Conservation (phyloP, 2,113 vertebrate species). For the Hassar affinis region DNA sequence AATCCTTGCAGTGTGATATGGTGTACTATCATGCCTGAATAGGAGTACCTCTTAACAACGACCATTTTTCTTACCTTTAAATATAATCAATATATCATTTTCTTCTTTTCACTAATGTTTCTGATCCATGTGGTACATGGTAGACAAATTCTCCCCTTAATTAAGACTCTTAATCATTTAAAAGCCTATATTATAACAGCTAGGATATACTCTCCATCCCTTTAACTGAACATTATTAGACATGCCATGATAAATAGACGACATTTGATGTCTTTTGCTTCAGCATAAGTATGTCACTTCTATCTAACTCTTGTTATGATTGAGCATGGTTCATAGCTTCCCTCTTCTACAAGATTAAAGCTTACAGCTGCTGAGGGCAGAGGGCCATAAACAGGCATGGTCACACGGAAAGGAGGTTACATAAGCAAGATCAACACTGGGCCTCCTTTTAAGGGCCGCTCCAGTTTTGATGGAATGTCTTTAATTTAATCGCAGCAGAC, state of each 20-base stretch:
- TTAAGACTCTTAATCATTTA: neutral
- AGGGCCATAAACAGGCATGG: neutral
- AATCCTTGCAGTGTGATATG: neutral
- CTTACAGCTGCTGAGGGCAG: neutral
- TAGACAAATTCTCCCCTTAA: no score
- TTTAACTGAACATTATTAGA: neutral
- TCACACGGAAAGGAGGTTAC: constrained; percentile 15
- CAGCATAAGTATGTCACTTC: neutral
- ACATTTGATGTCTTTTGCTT: neutral
- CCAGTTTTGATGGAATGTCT: neutral
- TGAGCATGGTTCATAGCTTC: neutral
- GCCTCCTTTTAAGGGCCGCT: constrained; percentile 18
- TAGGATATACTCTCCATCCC: neutral
- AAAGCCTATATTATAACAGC: neutral
- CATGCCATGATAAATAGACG: neutral
- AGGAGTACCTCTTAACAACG: neutral
- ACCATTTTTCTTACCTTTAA: neutral
- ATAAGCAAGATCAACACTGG: constrained; percentile 13
- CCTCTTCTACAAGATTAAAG: constrained; percentile 4
- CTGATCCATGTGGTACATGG: no score
- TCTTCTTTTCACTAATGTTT: no score
- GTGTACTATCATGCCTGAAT: neutral
- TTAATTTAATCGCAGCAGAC: constrained; percentile 12
- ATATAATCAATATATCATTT: neutral
- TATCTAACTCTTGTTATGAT: constrained; percentile 1